These are phyloP conservation scores for Drosophila parabipectinata DNA, from an alignment of 1,140 invertebrate species.

Conservation along the genomic window DNA sequence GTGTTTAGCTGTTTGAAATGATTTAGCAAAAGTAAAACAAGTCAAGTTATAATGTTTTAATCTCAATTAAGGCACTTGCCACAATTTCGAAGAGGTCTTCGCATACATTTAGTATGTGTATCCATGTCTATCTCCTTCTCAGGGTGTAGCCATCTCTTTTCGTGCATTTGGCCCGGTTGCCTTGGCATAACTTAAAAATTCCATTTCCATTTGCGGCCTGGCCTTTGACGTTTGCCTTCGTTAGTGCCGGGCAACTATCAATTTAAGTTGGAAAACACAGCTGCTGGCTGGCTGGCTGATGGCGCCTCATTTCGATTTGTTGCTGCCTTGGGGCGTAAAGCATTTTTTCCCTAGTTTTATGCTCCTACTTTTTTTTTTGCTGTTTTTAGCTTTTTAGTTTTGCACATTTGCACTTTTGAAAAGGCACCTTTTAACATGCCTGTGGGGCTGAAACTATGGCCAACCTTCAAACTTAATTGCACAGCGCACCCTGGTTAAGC, in stretches of 20 bases:
- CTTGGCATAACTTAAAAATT: conserved; percentile 81
- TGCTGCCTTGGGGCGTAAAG: conserved; percentile 36
- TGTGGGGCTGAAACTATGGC: conserved; percentile 24
- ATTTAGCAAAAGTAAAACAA: conserved; percentile 82
- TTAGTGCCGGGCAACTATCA: conserved; percentile 72
- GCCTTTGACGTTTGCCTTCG: conserved; percentile 73
- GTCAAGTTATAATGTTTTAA: conserved; percentile 83
- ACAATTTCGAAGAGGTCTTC: conserved; percentile 47
- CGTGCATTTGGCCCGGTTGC: conserved; percentile 43
- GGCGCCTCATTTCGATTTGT: conserved; percentile 72
- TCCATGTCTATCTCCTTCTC: not conserved
- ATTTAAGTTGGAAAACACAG: conserved; percentile 75
- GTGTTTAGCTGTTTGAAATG: conserved; percentile 81
- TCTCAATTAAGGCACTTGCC: conserved; percentile 81
- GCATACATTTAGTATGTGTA: not conserved
- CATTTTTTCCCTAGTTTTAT: conserved; percentile 11
- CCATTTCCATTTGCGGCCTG: conserved; percentile 73
- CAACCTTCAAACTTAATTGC: conserved; percentile 81
- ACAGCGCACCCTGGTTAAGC: conserved; percentile 61
- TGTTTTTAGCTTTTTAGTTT: conserved; percentile 15
- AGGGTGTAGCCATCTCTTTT: not conserved
- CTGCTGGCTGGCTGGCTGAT: conserved; percentile 22
- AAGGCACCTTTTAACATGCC: conserved; percentile 53
- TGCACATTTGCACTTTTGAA: conserved; percentile 43
- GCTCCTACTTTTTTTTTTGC: not conserved